Evolutionary conservation across 2,888 invertebrate genomes (phyloP), one percentile per base, ranked within the genome.

Genomic region (Halictus ligatus): DNA sequence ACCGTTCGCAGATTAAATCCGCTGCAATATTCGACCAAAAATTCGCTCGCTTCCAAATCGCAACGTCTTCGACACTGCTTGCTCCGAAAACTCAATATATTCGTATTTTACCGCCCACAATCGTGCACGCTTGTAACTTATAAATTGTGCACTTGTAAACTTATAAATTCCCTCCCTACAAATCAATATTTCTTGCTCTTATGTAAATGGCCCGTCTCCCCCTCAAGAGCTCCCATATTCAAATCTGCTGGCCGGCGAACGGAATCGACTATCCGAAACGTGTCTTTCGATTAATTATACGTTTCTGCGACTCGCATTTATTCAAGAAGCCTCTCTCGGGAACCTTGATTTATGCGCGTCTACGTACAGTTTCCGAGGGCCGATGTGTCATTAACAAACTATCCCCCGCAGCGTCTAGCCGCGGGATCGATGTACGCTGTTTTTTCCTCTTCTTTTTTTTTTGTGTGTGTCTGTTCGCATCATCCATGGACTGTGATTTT

Each of bases 211-310:
- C 25, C 25, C 25, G 0, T 25, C 60, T 6, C 6, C 60, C 15
- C 25, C 25, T 25, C 25, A 13, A 25, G 25, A 25, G 25, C 60
- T 15, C 60, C 13, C 25, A 13, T 60, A 60, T 60, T 60, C 60
- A 60, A 60, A 60, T 60, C 25, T 13, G 60, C 60, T 12, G 60
- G 15, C 25, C 60, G 25, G 25, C n/a, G 58, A 10, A 58, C n/a
- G n/a, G 8, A 75, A 75, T 75, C 75, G 6, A 43, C n/a, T 43
- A n/a, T 4, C 75, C 29, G 8, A 21, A 58, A 43, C 75, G 18
- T 43, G 75, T 75, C 75, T 43, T 40, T 58, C 75, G 43, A 75
- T 75, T 75, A 75, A 75, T 75, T 75, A 54, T 43, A 43, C 75
- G n/a, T 58, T 29, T 40, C 75, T 60, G 15, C 58, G 25, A 43